These are phyloP conservation scores for Alloplasta piceator DNA, from an alignment of 2,888 invertebrate species.

Conservation along the genomic window DNA sequence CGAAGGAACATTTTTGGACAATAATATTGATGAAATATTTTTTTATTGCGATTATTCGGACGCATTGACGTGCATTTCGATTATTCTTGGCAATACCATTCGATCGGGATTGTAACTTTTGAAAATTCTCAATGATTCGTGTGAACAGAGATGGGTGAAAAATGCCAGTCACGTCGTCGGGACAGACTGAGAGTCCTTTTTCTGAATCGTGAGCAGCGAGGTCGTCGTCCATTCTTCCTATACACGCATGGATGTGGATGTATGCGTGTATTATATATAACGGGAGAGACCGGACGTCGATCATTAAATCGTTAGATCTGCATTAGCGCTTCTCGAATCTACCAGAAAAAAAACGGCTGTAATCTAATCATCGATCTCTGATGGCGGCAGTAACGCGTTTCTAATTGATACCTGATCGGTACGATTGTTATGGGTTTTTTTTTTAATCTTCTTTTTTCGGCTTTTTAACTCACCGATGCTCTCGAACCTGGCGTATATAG, in stretches of 20 bases:
- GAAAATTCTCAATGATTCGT: constrained; percentile 39
- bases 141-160: constrained; percentile 62
- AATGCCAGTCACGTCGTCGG: constrained; percentile 76
- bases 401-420: constrained; percentile 73
- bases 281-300: constrained; percentile 73
- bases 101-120: not conserved
- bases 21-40: too few relatives aligned
- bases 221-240: constrained; percentile 10
- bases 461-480: constrained; percentile 22
- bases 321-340: constrained; percentile 76
- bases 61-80: too few relatives aligned
- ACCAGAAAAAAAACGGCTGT: constrained; percentile 58
- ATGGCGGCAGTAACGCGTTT: constrained; percentile 77
- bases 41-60: too few relatives aligned
- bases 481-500: constrained; percentile 20
- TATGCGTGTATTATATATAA: constrained; percentile 14
- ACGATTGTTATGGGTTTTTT: constrained; percentile 56
- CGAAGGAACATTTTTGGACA: too few relatives aligned
- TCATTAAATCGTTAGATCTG: constrained; percentile 81
- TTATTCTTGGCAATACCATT: too few relatives aligned
- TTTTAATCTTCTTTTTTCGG: constrained; percentile 31
- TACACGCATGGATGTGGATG: not conserved
- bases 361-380: constrained; percentile 78
- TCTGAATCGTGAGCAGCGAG: constrained; percentile 28
- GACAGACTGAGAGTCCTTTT: constrained; percentile 63